Evolutionary conservation across 2,888 invertebrate species (phyloP), one percentile per base, ranked within the genome.

Genomic region (Morpho helenor): DNA sequence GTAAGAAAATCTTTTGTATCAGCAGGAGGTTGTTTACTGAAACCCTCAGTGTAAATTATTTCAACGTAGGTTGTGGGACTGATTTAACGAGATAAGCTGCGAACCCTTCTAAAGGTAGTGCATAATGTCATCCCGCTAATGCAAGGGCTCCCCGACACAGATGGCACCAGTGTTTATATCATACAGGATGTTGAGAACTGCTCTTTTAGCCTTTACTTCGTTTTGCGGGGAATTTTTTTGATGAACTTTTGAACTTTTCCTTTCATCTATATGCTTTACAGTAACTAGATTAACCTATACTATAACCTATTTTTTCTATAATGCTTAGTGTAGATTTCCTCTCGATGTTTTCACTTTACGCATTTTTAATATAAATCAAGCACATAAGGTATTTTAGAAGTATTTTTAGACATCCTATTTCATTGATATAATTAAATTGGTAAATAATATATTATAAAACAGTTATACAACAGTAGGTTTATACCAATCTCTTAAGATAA

Each of bases 121-220:
- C 89, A 90, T 90, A 89, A 90, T 79, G 84, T 83, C 89, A 82
- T 89, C 89, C 90, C 83, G 68, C 79, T 89, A 90, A 88, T 88
- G 89, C 85, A 82, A 78, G 81, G 85, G 83, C 80, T 82, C 82
- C 84, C 79, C 73, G 76, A 55, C 82, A 78, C 89, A 89, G 89
- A 89, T 89, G 89, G 87, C 84, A 84, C 84, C 81, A 84, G 82
- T 72, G 80, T 85, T 87, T 84, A 87, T 84, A 87, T 84, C 87
- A 83, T 84, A 82, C 79, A 66, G 68, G 63, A 63, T 66, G 66
- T 67, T 61, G 56, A 49, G 31, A 56, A 59, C 56, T 64, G 63
- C 63, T 64, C 66, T 59, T 65, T 66, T 64, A 47, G 45, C 31
- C 31, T 10, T 42, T 42, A 46, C 10, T 50, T 41, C 7, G 41